Evolutionary conservation across 2,113 vertebrate genomes (phyloP).

Genomic region (Triplophysa siluroides): DNA sequence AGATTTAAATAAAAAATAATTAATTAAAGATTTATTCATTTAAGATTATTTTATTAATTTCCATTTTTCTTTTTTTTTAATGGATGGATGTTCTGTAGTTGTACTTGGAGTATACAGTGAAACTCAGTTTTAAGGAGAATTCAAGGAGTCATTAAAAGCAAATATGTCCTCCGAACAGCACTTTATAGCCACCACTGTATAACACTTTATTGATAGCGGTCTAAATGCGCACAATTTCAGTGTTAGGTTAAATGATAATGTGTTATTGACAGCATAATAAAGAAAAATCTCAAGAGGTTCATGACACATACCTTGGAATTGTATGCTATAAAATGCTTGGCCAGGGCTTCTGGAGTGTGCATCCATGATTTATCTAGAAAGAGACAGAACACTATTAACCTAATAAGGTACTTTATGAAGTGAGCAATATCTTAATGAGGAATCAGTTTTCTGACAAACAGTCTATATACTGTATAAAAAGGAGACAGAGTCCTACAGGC

Average conservation of each 20-base stretch:
- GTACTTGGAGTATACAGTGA: too few relatives aligned
- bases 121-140: too few relatives aligned
- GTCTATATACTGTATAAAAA: neutral
- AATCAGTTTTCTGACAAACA: neutral
- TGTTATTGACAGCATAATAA: neutral
- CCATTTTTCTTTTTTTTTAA: too few relatives aligned
- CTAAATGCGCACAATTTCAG: neutral
- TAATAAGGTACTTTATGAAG: constrained; percentile 13
- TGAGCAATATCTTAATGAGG: neutral
- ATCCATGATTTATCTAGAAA: constrained; percentile 98
- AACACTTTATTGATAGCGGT: neutral
- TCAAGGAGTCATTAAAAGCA: too few relatives aligned
- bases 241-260: neutral
- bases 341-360: constrained; percentile 95
- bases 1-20: too few relatives aligned
- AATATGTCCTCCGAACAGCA: too few relatives aligned
- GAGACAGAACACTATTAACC: constrained; percentile 64
- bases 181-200: too few relatives aligned
- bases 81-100: too few relatives aligned
- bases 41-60: too few relatives aligned
- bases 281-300: neutral
- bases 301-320: constrained; percentile 89
- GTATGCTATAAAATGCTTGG: constrained; percentile 97
- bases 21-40: too few relatives aligned
- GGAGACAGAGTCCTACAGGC: too few relatives aligned